These are phyloP conservation scores for Clarias gariepinus DNA, from an alignment of 2,113 vertebrate species.

Conservation along the genomic window DNA sequence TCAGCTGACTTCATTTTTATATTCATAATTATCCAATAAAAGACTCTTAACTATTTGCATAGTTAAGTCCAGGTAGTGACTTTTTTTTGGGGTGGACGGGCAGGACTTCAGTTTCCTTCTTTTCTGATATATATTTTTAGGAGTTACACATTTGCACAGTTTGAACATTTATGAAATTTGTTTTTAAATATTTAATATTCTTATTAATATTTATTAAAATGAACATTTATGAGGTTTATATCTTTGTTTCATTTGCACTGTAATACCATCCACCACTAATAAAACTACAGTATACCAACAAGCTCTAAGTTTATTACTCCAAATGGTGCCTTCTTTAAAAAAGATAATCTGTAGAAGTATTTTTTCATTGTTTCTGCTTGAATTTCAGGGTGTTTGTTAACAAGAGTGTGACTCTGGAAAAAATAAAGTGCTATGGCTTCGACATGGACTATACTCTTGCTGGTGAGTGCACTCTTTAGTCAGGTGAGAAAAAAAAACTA, in stretches of 20 bases:
- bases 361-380: slow-evolving; percentile 9
- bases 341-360: not conserved
- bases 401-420: slow-evolving; percentile 78
- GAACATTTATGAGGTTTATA: not conserved
- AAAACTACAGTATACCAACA: not conserved
- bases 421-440: slow-evolving; percentile 85
- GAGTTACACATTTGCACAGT: not conserved
- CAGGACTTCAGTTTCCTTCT: not conserved
- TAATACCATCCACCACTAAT: not conserved
- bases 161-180: too few species aligned
- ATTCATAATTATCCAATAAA: too few species aligned
- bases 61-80: too few species aligned
- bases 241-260: not conserved
- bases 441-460: slow-evolving; percentile 88
- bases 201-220: not conserved
- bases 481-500: not conserved
- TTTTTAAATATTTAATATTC: too few species aligned
- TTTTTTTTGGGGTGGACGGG: too few species aligned
- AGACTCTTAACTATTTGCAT: too few species aligned
- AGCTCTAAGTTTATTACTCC: not conserved
- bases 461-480: slow-evolving; percentile 60
- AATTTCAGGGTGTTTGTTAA: slow-evolving; percentile 81
- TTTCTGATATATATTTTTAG: not conserved
- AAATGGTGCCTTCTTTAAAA: slow-evolving; percentile 17
- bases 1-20: too few species aligned